phyloP scores from a whole-genome alignment of 2,797 vertebrate species.

The Urosaurus nigricauda region DNA sequence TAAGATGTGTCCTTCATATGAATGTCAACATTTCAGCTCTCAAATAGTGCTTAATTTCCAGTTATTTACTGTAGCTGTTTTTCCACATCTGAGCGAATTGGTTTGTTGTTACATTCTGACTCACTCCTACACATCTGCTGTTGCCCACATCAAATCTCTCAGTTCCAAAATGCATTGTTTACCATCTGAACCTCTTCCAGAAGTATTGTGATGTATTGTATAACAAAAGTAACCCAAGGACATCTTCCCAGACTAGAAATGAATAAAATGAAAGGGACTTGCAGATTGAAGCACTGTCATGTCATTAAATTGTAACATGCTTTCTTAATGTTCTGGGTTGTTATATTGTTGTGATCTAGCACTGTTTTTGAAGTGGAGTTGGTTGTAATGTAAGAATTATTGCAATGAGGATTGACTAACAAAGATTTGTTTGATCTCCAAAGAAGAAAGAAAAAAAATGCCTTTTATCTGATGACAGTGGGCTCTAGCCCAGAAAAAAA shows the following conservation, averaged over 20 bases:
- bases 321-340: not conserved
- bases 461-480: not conserved
- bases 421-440: not conserved
- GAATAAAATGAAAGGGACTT: not conserved
- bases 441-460: not conserved
- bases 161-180: conserved; percentile 4
- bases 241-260: not conserved
- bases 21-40: conserved; percentile 26
- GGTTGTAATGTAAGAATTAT: not conserved
- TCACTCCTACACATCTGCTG: not conserved
- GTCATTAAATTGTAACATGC: not conserved
- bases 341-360: not conserved
- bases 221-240: not conserved
- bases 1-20: not conserved
- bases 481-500: not conserved
- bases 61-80: conserved; percentile 10
- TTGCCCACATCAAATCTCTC: not conserved
- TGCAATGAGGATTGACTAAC: not conserved
- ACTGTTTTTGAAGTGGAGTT: not conserved
- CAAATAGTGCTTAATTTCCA: conserved; percentile 38
- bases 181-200: not conserved
- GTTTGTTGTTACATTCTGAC: conserved; percentile 19
- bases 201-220: not conserved
- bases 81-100: conserved; percentile 20
- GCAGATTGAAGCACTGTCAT: not conserved